These are phyloP conservation scores for Charanyca ferruginea DNA, from an alignment of 2,888 invertebrate species.

Conservation along the genomic window DNA sequence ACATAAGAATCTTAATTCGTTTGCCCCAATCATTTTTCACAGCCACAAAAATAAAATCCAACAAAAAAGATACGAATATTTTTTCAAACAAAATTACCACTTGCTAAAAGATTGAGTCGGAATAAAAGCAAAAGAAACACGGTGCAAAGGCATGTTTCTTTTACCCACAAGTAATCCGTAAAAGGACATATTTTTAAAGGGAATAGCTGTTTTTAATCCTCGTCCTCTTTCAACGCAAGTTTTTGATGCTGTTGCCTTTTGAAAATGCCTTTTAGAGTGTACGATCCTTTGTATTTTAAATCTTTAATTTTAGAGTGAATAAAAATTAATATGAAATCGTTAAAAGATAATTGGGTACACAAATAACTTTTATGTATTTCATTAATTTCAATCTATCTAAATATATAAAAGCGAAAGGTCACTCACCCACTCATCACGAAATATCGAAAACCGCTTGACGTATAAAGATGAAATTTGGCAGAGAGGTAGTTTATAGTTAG, in stretches of 20 bases:
- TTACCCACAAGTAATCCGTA: conserved; percentile 67
- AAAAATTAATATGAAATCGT: too few relatives aligned
- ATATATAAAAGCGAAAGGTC: too few relatives aligned
- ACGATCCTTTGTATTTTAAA: conserved; percentile 47
- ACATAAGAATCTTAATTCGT: not conserved
- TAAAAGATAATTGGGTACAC: too few relatives aligned
- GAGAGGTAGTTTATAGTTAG: too few relatives aligned
- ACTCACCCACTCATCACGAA: too few relatives aligned
- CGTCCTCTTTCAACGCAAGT: conserved; percentile 70
- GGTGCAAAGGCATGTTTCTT: conserved; percentile 58
- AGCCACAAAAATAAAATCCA: conserved; percentile 8
- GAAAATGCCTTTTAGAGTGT: conserved; percentile 56
- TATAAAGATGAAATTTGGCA: too few relatives aligned
- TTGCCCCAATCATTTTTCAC: not conserved
- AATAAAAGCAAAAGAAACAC: conserved; percentile 50
- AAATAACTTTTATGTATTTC: too few relatives aligned
- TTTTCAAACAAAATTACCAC: conserved; percentile 58
- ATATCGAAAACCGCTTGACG: too few relatives aligned
- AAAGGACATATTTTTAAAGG: conserved; percentile 75
- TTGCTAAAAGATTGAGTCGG: conserved; percentile 50
- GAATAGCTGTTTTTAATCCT: conserved; percentile 76
- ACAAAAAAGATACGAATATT: conserved; percentile 18
- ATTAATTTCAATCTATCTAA: too few relatives aligned
- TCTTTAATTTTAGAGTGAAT: not conserved
- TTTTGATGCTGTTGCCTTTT: conserved; percentile 67